Conservation (phyloP, 2,888 invertebrate genomes). For the Alsophila aescularia region DNA sequence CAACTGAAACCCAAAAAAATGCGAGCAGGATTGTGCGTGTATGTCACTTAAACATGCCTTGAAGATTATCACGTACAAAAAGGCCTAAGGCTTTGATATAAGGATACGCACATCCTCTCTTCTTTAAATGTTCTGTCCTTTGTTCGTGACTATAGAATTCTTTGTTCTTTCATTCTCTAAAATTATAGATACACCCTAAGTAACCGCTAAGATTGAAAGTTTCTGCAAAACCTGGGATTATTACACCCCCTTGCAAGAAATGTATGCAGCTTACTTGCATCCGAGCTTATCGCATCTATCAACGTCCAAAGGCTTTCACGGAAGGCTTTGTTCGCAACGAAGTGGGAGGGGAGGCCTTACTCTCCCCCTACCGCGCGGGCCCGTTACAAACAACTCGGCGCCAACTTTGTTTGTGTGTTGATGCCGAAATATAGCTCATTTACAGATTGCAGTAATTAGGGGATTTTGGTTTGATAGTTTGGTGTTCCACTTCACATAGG, state of each 20-base stretch:
- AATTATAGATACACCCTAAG: constrained; percentile 10
- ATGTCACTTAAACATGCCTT: too few relatives aligned
- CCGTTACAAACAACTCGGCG: constrained; percentile 42
- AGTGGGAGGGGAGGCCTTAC: constrained; percentile 44
- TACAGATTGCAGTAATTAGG: constrained; percentile 14
- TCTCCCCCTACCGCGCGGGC: constrained; percentile 76
- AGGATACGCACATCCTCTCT: too few relatives aligned
- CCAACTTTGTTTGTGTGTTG: constrained; percentile 51
- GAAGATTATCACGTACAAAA: too few relatives aligned
- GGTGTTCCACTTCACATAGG: too few relatives aligned
- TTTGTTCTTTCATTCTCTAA: neutral
- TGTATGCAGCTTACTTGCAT: constrained; percentile 83
- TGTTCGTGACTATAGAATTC: neutral
- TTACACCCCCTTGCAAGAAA: constrained; percentile 62
- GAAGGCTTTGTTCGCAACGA: constrained; percentile 75
- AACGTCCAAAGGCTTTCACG: constrained; percentile 52
- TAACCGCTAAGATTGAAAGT: constrained; percentile 22
- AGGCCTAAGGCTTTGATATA: too few relatives aligned
- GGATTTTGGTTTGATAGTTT: neutral
- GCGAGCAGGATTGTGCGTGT: too few relatives aligned
- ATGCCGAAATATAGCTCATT: constrained; percentile 33
- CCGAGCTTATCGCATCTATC: constrained; percentile 82
- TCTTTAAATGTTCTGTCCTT: too few relatives aligned
- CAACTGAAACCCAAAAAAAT: too few relatives aligned
- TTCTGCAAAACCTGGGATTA: constrained; percentile 27